Percentiles rank a stretch among this genome's conserved stretches.
Evolutionary conservation across 2,888 invertebrate genomes (phyloP).

Genomic region (Yponomeuta evonymella): DNA sequence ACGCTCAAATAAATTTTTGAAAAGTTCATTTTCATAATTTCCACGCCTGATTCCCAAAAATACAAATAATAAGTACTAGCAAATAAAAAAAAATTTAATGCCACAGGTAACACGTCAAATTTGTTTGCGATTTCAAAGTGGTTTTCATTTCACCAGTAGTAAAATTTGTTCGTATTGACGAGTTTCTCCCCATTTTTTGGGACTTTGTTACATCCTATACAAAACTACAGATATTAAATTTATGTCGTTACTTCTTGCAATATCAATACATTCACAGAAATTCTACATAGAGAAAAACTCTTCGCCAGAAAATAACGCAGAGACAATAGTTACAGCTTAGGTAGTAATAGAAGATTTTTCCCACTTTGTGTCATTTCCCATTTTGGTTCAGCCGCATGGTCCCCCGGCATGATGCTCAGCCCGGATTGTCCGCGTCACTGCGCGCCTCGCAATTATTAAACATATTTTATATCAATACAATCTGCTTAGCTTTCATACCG

Average conservation of each 20-base stretch:
- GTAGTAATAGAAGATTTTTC: background rate
- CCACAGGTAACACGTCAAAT: too few relatives aligned
- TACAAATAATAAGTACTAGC: too few relatives aligned
- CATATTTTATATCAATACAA: conserved; percentile 70
- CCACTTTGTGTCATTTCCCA: background rate
- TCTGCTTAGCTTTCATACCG: conserved; percentile 36
- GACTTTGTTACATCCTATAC: too few relatives aligned
- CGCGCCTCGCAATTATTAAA: conserved; percentile 58
- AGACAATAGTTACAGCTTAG: background rate
- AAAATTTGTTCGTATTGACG: too few relatives aligned
- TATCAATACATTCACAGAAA: background rate
- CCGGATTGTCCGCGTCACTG: conserved; percentile 52
- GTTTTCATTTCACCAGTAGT: too few relatives aligned
- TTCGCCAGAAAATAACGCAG: background rate
- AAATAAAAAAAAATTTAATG: too few relatives aligned
- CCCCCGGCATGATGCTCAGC: conserved; percentile 47
- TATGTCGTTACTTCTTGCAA: background rate
- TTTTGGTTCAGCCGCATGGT: conserved; percentile 28
- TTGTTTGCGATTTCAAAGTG: too few relatives aligned
- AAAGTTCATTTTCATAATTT: too few relatives aligned
- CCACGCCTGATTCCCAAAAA: too few relatives aligned
- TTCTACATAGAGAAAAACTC: background rate
- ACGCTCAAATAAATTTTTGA: too few relatives aligned
- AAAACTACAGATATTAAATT: too few relatives aligned
- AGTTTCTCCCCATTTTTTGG: too few relatives aligned